Conservation (phyloP, 2,888 invertebrate species). For the Amblyteles armatorius region DNA sequence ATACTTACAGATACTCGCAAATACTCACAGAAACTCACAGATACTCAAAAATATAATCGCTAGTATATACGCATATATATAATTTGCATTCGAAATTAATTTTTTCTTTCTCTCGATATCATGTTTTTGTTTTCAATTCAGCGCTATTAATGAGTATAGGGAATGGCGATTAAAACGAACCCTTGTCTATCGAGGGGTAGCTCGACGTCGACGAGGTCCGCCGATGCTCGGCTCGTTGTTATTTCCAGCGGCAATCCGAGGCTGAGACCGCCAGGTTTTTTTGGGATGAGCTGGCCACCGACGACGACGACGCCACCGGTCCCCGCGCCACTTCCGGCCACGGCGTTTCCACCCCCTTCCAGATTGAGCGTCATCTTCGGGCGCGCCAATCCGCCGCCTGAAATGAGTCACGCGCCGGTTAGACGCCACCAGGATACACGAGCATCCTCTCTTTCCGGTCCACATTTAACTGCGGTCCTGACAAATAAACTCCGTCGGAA, state of each 20-base stretch:
- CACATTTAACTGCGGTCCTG: slow-evolving; percentile 4
- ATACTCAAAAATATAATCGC: no score
- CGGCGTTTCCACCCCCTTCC: slow-evolving; percentile 85
- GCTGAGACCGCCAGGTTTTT: slow-evolving; percentile 84
- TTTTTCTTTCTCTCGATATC: not conserved
- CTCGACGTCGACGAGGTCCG: slow-evolving; percentile 92
- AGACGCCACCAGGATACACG: slow-evolving; percentile 73
- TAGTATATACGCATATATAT: no score
- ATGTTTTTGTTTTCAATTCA: no score
- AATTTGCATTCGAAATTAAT: not conserved
- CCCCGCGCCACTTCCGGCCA: slow-evolving; percentile 78
- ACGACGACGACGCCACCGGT: slow-evolving; percentile 80
- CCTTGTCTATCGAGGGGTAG: slow-evolving; percentile 95
- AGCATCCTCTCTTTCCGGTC: slow-evolving; percentile 22
- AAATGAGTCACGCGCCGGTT: slow-evolving; percentile 81
- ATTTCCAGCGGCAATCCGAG: slow-evolving; percentile 85
- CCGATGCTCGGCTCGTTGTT: slow-evolving; percentile 86
- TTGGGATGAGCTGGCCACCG: slow-evolving; percentile 74
- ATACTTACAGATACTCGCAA: no score
- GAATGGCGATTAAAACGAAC: slow-evolving; percentile 86
- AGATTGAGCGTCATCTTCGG: slow-evolving; percentile 92
- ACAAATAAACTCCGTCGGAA: slow-evolving; percentile 37
- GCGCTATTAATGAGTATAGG: not conserved
- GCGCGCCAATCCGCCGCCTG: slow-evolving; percentile 84
- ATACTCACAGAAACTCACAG: no score